These are phyloP conservation scores for Netelia fuscicornis DNA, from an alignment of 2,888 invertebrate genomes.

Conservation along the genomic window DNA sequence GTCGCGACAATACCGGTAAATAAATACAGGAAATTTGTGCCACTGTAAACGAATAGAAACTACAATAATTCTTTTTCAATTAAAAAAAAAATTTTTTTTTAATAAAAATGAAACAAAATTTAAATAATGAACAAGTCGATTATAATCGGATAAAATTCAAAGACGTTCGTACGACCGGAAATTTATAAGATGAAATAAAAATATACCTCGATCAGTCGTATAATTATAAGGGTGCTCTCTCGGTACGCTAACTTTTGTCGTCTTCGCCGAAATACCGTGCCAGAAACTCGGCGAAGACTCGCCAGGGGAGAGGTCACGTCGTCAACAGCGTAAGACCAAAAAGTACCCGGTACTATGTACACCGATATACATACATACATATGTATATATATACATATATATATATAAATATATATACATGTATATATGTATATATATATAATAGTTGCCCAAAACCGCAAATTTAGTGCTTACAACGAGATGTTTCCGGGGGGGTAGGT, in stretches of 20 bases:
- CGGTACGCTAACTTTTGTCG: slow-evolving; percentile 26
- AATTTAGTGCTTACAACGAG: slow-evolving; percentile 62
- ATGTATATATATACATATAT: slow-evolving; percentile 2
- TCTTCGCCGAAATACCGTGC: slow-evolving; percentile 1
- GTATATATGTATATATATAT: slow-evolving; percentile 10
- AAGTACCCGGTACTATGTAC: slow-evolving; percentile 25
- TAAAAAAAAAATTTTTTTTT: too few species aligned
- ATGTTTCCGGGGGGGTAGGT: slow-evolving; percentile 45
- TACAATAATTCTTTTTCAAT: not conserved
- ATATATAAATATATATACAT: not conserved
- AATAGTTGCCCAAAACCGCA: slow-evolving; percentile 55
- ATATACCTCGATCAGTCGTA: slow-evolving; percentile 13
- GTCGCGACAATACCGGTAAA: not conserved
- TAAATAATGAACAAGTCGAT: not conserved
- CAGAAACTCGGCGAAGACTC: slow-evolving; percentile 33
- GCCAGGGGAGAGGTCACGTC: slow-evolving; percentile 39
- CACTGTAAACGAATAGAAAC: not conserved
- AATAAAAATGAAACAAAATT: too few species aligned
- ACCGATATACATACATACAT: not conserved
- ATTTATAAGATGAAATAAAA: not conserved
- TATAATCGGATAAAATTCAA: not conserved
- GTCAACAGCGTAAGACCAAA: slow-evolving; percentile 44
- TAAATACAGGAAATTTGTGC: not conserved
- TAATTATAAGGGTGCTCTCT: slow-evolving; percentile 16
- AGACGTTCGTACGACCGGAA: not conserved